Base-by-base conservation (phyloP, 2,888 invertebrate species). In the Andrena flavipes region DNA sequence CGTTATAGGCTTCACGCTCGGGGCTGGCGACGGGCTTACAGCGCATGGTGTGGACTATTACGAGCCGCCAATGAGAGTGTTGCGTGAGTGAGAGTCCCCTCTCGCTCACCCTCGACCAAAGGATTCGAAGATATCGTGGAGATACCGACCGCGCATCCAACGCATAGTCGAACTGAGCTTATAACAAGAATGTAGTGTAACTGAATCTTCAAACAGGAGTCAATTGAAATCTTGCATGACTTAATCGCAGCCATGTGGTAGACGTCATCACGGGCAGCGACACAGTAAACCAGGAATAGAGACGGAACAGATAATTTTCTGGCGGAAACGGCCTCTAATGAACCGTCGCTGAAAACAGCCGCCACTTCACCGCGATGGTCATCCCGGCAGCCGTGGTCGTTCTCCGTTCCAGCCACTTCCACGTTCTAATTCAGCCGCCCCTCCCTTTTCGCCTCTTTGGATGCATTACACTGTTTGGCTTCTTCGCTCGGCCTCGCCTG, bases 401-500 rank as follows among this genome's bases (percentile, higher is more conserved):
- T 35, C 62, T 8, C 33, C 42, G 20, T 64, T 60, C 64, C 65
- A 65, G 13, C 33, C 67, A 30, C 73, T 42, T 65, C 78, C 62
- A 56, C 26, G 74, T 74, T 83, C 65, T 83, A 78, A 83, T 74
- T 83, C 83, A 74, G 78, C 67, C 70, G 42, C 42, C 42, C 42
- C 16, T 30, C 30, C 29, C 26, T 84, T 80, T 84, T 72, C 64
- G 75, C 69, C 84, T 63, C 72, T 68, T 84, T 70, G 71, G 80
- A 76, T 72, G 80, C 73, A 76, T 87, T 87, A 87, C 87, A 85
- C 65, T 76, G 87, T 85, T 87, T 85, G 63, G 83, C 85, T 87
- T 87, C 82, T 87, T 85, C 75, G 80, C 56, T 48, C 42, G 67
- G 65, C 63, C 49, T 69, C 35, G 48, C 72, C 67, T 76, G 84